Evolutionary conservation across 2,888 invertebrate species (phyloP).

Genomic region (Shargacucullia verbasci): DNA sequence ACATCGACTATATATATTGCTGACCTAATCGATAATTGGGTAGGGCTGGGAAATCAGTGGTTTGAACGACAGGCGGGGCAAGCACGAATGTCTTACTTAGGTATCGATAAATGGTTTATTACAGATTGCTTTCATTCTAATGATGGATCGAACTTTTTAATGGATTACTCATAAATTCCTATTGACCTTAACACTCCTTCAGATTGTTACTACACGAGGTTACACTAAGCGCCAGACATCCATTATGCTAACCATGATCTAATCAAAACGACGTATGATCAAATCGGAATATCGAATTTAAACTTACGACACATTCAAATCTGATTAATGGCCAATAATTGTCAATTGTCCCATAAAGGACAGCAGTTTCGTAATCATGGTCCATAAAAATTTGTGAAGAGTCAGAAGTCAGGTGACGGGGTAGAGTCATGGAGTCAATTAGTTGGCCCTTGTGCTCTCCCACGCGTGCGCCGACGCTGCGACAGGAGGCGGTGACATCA

Average conservation of each 20-base stretch:
- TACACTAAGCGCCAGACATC: slow-evolving; percentile 21
- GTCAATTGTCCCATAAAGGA: slow-evolving; percentile 52
- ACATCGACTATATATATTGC: slow-evolving; percentile 43
- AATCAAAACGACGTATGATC: slow-evolving; percentile 34
- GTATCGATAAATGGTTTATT: slow-evolving; percentile 51
- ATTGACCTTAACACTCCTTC: slow-evolving; percentile 44
- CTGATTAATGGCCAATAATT: slow-evolving; percentile 48
- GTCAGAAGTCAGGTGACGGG: slow-evolving; percentile 69
- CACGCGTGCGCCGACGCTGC: slow-evolving; percentile 47
- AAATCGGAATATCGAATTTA: slow-evolving; percentile 18
- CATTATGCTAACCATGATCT: slow-evolving; percentile 29
- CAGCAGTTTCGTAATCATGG: slow-evolving; percentile 45
- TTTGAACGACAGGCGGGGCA: slow-evolving; percentile 44
- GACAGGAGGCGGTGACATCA: slow-evolving; percentile 54
- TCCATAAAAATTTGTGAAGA: slow-evolving; percentile 53
- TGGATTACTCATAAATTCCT: slow-evolving; percentile 34
- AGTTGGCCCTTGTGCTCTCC: slow-evolving; percentile 58
- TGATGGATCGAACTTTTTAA: slow-evolving; percentile 41
- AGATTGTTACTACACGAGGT: slow-evolving; percentile 15
- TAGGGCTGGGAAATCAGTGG: slow-evolving; percentile 46
- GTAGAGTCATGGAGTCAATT: slow-evolving; percentile 63
- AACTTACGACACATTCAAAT: slow-evolving; percentile 19
- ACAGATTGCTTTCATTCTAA: slow-evolving; percentile 40
- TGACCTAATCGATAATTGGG: slow-evolving; percentile 38
- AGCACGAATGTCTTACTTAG: slow-evolving; percentile 38